Evolutionary conservation across 1,140 invertebrate species (phyloP), one percentile per base, ranked within the genome.

Genomic region (Drosophila kanapiae): DNA sequence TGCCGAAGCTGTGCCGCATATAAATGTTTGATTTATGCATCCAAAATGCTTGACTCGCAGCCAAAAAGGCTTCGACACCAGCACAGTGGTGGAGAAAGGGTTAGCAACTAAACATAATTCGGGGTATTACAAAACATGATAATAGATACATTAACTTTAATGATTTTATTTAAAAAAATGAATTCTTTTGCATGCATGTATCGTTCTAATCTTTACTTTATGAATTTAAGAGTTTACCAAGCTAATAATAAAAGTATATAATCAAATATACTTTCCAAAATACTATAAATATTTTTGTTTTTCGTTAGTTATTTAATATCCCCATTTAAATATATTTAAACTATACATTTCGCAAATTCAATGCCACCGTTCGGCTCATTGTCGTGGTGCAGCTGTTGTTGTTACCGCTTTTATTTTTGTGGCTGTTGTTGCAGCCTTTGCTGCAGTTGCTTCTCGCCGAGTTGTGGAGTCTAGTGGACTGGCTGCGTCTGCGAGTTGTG

Each of bases 21-120:
- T 90, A 90, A 90, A 90, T 90, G 86, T 90, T 90, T 90, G 86
- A 90, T 90, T 90, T 90, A 90, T 90, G 86, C 79, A 86, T 82
- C 79, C 87, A 87, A 77, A 90, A 91, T 91, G 82, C 79, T 87
- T 91, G 86, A 90, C 77, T 91, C 86, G 69, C 76, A 91, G 86
- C 86, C 86, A 90, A 90, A 91, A 90, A 90, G 81, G 78, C 81
- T 88, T 88, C 49, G 85, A 65, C 63, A 68, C 60, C 57, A 43
- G 67, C 60, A 78, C 75, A 77, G 75, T 77, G 75, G 75, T 49
- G 54, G 6, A 4, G 1, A 11, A 29, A 54, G 35, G 11, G 27
- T 23, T 11, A 37, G 18, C 13, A 51, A 10, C 3, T 31, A 16
- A 49, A n/a, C 7, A 31, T 4, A 31, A 31, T 31, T 4, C n/a